Percentiles rank a stretch among this genome's conserved stretches.
phyloP scores from a whole-genome alignment of 1,140 invertebrate genomes.

The Brachionus rubens region DNA sequence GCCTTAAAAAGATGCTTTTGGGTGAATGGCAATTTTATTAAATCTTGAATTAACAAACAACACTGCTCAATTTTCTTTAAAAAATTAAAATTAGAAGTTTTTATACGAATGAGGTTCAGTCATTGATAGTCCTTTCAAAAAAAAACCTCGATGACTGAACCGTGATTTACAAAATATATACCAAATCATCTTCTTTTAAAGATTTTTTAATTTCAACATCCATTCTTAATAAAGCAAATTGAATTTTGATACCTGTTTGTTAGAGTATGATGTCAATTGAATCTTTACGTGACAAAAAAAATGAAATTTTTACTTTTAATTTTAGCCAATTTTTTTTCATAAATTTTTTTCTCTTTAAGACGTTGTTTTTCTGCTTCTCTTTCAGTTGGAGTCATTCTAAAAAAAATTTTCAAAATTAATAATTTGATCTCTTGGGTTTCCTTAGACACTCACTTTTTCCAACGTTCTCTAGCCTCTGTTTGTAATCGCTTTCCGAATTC shows the following conservation, averaged over 20 bases:
- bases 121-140: no score
- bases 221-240: conserved; percentile 24
- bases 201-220: conserved; percentile 25
- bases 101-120: no score
- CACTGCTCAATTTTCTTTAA: background rate
- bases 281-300: background rate
- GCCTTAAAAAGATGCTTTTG: conserved; percentile 4
- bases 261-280: background rate
- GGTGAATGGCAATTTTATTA: conserved; percentile 26
- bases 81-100: background rate
- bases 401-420: background rate
- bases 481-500: background rate
- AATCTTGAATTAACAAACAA: conserved; percentile 26
- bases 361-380: conserved; percentile 32
- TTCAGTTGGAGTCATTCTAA: background rate
- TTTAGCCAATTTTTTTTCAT: conserved; percentile 40
- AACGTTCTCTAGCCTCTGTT: background rate
- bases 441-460: background rate
- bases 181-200: background rate
- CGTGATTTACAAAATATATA: background rate
- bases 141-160: no score
- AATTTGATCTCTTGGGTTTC: background rate
- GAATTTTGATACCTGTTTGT: conserved; percentile 18
- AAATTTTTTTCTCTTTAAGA: conserved; percentile 40
- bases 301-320: conserved; percentile 24